Evolutionary conservation across 2,888 invertebrate genomes (phyloP).

Genomic region (Xestia rhomboidea): DNA sequence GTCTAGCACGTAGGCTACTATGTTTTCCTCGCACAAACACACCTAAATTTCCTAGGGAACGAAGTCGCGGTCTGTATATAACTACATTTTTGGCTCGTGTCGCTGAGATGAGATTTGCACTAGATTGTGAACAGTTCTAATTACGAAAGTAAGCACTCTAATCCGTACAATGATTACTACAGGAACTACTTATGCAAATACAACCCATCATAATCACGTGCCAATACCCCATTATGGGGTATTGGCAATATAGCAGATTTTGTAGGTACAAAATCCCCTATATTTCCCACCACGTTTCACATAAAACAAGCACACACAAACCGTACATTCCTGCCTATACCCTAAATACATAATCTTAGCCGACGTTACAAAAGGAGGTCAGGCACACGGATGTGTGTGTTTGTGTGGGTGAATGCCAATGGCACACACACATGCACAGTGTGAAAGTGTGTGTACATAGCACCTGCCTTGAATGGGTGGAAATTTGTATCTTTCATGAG

Average conservation of each 20-base stretch:
- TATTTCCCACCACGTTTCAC: slow-evolving; percentile 18
- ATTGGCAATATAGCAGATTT: no score
- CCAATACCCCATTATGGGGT: not conserved
- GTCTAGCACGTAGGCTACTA: no score
- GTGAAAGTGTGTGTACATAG: slow-evolving; percentile 62
- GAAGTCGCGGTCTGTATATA: no score
- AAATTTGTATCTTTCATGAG: slow-evolving; percentile 3
- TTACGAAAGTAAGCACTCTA: not conserved
- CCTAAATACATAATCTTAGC: slow-evolving; percentile 80
- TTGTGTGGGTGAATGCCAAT: slow-evolving; percentile 68
- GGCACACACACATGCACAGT: slow-evolving; percentile 64
- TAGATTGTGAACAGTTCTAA: no score
- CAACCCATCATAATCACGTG: not conserved
- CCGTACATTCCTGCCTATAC: slow-evolving; percentile 71
- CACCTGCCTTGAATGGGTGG: slow-evolving; percentile 40
- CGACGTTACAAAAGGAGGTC: slow-evolving; percentile 68
- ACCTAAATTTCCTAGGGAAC: no score
- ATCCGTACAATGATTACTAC: not conserved
- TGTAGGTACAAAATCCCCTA: slow-evolving; percentile 34
- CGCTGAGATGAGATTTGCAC: no score
- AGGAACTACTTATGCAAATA: not conserved
- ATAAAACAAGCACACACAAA: slow-evolving; percentile 54
- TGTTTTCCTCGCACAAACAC: no score
- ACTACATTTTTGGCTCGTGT: no score
- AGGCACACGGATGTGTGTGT: slow-evolving; percentile 59